A percentile compares a stretch with the other conserved stretches of the same genome.
These are phyloP conservation scores for Meteorus cinctellus DNA, from an alignment of 2,888 invertebrate genomes.

Conservation along the genomic window DNA sequence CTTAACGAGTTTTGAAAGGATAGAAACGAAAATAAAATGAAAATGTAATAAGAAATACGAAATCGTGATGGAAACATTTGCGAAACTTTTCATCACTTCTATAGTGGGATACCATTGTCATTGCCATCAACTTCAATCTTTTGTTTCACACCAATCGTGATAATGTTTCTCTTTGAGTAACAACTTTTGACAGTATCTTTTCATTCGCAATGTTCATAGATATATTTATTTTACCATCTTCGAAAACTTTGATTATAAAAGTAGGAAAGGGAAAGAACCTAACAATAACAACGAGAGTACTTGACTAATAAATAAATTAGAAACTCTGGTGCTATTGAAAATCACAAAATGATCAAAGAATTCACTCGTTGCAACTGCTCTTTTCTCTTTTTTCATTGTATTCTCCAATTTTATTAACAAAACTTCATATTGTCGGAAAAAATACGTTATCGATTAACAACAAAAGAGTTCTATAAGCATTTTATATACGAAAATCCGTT, in stretches of 20 bases:
- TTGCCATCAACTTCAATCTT: neutral
- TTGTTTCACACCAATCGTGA: neutral
- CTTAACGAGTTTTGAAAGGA: neutral
- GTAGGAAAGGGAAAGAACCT: neutral
- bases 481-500: neutral
- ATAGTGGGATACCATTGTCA: neutral
- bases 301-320: neutral
- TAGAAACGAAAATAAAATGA: neutral
- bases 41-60: neutral
- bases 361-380: no score
- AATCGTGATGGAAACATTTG: neutral
- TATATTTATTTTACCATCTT: neutral
- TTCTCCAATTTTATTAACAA: neutral
- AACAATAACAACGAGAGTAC: neutral
- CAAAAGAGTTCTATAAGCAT: neutral
- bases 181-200: neutral
- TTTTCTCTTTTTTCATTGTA: neutral
- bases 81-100: neutral
- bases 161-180: neutral
- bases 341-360: no score
- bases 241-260: neutral
- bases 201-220: constrained; percentile 4
- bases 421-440: neutral
- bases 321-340: neutral
- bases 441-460: neutral